phyloP scores from a whole-genome alignment of 2,797 vertebrate species.

The Gymnothorax javanicus region DNA sequence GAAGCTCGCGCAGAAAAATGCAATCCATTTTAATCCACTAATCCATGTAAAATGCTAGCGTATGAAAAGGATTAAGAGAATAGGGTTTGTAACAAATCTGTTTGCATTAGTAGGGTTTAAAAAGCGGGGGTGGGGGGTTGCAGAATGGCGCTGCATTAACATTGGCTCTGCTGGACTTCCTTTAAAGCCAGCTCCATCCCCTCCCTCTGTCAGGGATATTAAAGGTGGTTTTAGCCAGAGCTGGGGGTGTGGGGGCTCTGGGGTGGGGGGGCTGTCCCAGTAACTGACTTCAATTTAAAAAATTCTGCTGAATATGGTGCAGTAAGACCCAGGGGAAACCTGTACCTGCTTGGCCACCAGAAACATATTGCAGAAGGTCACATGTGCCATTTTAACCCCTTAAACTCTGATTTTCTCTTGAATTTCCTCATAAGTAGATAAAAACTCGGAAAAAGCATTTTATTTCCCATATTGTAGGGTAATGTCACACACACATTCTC shows the following conservation, averaged over 20 bases:
- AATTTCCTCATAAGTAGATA: too few relatives aligned
- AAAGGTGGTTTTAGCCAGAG: conserved; percentile 50
- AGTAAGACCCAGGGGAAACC: conserved; percentile 53
- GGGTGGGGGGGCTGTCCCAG: conserved; percentile 54
- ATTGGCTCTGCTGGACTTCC: conserved; percentile 19
- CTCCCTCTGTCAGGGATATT: conserved; percentile 23
- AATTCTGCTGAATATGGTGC: conserved; percentile 62
- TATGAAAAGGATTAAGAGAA: conserved; percentile 74
- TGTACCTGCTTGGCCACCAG: conserved; percentile 59
- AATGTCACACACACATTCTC: too few relatives aligned
- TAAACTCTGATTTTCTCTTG: too few relatives aligned
- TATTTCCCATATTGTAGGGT: too few relatives aligned
- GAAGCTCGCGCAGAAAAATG: conserved; percentile 33
- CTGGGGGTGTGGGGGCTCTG: conserved; percentile 36
- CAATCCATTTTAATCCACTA: conserved; percentile 70
- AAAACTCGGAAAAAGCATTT: too few relatives aligned
- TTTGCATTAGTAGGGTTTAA: conserved; percentile 66
- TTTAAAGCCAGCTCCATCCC: conserved; percentile 38
- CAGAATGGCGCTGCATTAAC: background rate
- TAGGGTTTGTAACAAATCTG: conserved; percentile 68
- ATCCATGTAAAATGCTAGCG: conserved; percentile 71
- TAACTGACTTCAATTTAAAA: conserved; percentile 77
- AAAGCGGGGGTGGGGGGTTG: background rate
- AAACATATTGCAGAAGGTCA: conserved; percentile 65
- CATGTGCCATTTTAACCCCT: conserved; percentile 18